Base-by-base conservation (phyloP, 2,797 vertebrate species). In the Pseudochaenichthys georgianus region DNA sequence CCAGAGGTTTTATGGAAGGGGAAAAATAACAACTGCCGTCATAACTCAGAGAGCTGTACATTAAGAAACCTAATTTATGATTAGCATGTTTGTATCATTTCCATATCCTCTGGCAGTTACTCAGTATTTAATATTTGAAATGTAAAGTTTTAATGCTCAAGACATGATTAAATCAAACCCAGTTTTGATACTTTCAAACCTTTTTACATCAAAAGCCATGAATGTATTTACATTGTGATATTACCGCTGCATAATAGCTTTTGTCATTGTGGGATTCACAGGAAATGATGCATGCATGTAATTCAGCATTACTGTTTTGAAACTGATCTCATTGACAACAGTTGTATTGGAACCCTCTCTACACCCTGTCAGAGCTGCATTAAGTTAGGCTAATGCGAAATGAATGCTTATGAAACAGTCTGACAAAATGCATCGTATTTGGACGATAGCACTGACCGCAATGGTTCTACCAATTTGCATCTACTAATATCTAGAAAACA, bases 1-100 rank as follows among this genome's bases (percentile, higher is more conserved):
- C 82, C 84, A 88, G 77, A 82, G 80, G 83, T 86, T 86, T 87
- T 87, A 86, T 73, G 59, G 74, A 53, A 50, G 75, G 13, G 48
- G 60, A 2, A 13, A 81, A 75, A 70, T 59, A 89, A 84, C 60
- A 85, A 73, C 64, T 77, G 64, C 69, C 50, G 70, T 64, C 76
- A 52, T 23, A 52, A 53, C 48, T 68, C 16, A 55, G 50, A 79
- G 55, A 74, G 66, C 28, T 48, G 65, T 75, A 80, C 66, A 69
- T 63, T 78, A 71, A 70, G 69, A 87, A 85, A 86, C 78, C 80
- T 53, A 34, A 50, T 79, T 88, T 52, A 51, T 64, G 70, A 75
- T 52, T 17, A 23, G 53, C 21, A 21, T 48, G 52, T 71, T 58
- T 19, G 11, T 64, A 23, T 66, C 17, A 21, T 73, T 70, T 72